These are phyloP conservation scores for Lycocerus yunnanus DNA, from an alignment of 2,888 invertebrate species.

Conservation along the genomic window DNA sequence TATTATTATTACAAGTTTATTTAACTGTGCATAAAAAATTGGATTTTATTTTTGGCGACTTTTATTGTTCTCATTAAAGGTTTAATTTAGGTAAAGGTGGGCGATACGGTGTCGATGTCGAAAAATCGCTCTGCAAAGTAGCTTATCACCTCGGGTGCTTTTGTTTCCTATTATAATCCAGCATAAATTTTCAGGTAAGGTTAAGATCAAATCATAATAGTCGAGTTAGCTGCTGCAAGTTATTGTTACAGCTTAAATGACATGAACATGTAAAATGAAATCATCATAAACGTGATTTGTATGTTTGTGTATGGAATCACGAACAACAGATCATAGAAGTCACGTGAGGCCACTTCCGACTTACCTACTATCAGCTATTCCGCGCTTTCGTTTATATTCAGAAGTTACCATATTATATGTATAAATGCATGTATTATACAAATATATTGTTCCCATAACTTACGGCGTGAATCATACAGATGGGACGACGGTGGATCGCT, in stretches of 20 bases:
- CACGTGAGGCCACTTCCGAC: constrained; percentile 47
- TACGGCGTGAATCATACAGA: constrained; percentile 17
- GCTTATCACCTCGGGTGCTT: not conserved
- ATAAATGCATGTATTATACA: not conserved
- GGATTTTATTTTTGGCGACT: not conserved
- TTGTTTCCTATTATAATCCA: not conserved
- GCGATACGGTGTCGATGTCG: not conserved
- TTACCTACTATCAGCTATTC: constrained; percentile 31
- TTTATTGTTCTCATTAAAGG: not conserved
- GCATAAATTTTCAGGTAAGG: constrained; percentile 33
- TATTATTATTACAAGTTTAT: not conserved
- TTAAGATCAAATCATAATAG: constrained; percentile 43
- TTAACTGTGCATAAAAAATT: not conserved
- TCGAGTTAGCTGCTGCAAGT: constrained; percentile 43
- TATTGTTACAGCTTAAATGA: constrained; percentile 45
- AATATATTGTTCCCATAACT: constrained; percentile 21
- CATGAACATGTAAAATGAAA: constrained; percentile 50
- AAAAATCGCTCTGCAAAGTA: not conserved
- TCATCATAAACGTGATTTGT: constrained; percentile 53
- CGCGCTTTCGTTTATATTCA: constrained; percentile 27
- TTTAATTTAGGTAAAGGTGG: not conserved
- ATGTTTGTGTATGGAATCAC: constrained; percentile 47
- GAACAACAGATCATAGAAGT: constrained; percentile 45
- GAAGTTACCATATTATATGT: constrained; percentile 22
- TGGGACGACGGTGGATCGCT: constrained; percentile 14